Evolutionary conservation across 2,113 vertebrate genomes (phyloP).

Genomic region (Zosterops lateralis): DNA sequence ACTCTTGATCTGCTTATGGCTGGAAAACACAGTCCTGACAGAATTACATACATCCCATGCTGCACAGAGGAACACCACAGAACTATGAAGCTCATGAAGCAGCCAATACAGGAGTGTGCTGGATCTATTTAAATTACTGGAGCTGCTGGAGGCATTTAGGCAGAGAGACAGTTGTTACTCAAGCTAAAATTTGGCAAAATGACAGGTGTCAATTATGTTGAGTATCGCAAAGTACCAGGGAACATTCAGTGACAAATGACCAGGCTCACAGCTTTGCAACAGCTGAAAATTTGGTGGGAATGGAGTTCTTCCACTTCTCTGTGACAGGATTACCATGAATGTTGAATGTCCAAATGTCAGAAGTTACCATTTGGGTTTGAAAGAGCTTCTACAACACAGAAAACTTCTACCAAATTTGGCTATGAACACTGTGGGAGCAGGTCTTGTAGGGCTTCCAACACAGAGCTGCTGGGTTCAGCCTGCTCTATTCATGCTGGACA

Average conservation of each 20-base stretch:
- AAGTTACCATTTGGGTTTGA: neutral
- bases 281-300: neutral
- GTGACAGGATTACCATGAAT: neutral
- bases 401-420: neutral
- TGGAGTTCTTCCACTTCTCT: neutral
- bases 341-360: neutral
- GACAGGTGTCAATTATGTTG: neutral
- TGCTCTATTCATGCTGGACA: neutral
- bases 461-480: neutral
- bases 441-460: neutral
- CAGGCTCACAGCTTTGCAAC: neutral
- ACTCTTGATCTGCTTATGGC: conserved; percentile 21
- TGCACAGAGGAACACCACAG: neutral
- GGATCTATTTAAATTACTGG: neutral
- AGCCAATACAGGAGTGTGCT: neutral
- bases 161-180: neutral
- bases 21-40: neutral
- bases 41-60: neutral
- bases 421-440: neutral
- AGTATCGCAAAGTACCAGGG: neutral
- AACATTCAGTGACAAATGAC: neutral
- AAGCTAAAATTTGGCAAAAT: neutral
- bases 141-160: neutral
- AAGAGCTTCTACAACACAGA: neutral
- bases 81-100: neutral